Base-by-base conservation (phyloP, 2,888 invertebrate genomes). In the Agonopterix alstromeriana region DNA sequence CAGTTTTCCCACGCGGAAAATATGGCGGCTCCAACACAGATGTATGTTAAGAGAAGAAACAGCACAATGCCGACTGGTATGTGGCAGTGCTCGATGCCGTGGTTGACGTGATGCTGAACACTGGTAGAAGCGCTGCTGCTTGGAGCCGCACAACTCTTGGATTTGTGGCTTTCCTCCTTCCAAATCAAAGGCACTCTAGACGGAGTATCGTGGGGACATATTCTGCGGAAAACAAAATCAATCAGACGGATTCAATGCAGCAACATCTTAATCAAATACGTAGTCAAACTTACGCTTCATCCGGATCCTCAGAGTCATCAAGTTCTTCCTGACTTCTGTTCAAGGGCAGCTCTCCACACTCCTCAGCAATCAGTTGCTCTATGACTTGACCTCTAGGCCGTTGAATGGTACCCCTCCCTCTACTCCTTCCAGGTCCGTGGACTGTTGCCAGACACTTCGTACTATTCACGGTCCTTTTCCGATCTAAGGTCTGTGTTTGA, bases 1-100 rank as follows among this genome's bases (percentile, higher is more conserved):
- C 95, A 95, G 63, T 93, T 93, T 69, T 94, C 94, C 91, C 94
- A 94, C n/a, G 93, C 89, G 11, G 94, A 93, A 81, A 95, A 95
- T 52, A 94, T 91, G 35, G 92, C 91, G 0, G 95, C 95, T 1
- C 96, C 96, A 8, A 93, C 82, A 62, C 93, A 92, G 55, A 96
- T 91, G 81, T 96, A 96, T 42, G 91, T 90, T 46, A 92, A 83
- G 43, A 95, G 91, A 46, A 95, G 90, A 54, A 92, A 85, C 38
- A 95, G 77, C 58, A 95, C 93, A 53, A 89, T 76, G 54, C 83
- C 77, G 17, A 83, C 79, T 42, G 86, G 81, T 50, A 84, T 89
- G 58, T 82, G 79, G 54, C 87, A 86, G 53, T 87, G 88, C 48
- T 87, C 88, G 35, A 82, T 55, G 51, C 70, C 63, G 14, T 73